Evolutionary conservation across 2,113 vertebrate genomes (phyloP).

Genomic region (Rhinoderma darwinii): DNA sequence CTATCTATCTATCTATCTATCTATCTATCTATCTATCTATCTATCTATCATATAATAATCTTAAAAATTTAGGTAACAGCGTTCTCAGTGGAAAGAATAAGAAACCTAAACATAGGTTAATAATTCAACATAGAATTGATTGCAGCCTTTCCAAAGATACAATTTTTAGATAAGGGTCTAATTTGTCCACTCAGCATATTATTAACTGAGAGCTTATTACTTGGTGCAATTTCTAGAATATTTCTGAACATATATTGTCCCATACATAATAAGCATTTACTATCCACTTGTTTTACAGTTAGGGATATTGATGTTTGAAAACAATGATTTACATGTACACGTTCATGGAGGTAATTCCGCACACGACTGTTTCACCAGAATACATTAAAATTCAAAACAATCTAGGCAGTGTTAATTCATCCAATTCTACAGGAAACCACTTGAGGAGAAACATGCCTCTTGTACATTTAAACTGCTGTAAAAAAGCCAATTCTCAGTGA

Average conservation of each 20-base stretch:
- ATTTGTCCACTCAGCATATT: neutral
- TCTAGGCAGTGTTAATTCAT: conserved; percentile 47
- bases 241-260: too few species aligned
- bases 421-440: conserved; percentile 54
- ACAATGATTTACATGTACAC: conserved; percentile 1
- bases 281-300: neutral
- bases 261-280: neutral
- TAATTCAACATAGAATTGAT: neutral
- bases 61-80: neutral
- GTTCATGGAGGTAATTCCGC: conserved; percentile 25
- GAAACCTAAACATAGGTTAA: too few species aligned
- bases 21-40: too few species aligned
- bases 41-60: neutral
- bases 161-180: neutral
- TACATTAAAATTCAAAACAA: conserved; percentile 51
- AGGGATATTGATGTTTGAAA: neutral
- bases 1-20: too few species aligned
- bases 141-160: neutral
- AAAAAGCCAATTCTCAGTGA: conserved; percentile 50
- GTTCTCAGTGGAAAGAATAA: neutral
- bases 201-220: neutral
- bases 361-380: conserved; percentile 49
- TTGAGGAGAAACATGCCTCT: conserved; percentile 52
- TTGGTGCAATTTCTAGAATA: too few species aligned
- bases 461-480: conserved; percentile 50